Conservation (phyloP, 2,888 invertebrate genomes). For the Harmothoe impar region DNA sequence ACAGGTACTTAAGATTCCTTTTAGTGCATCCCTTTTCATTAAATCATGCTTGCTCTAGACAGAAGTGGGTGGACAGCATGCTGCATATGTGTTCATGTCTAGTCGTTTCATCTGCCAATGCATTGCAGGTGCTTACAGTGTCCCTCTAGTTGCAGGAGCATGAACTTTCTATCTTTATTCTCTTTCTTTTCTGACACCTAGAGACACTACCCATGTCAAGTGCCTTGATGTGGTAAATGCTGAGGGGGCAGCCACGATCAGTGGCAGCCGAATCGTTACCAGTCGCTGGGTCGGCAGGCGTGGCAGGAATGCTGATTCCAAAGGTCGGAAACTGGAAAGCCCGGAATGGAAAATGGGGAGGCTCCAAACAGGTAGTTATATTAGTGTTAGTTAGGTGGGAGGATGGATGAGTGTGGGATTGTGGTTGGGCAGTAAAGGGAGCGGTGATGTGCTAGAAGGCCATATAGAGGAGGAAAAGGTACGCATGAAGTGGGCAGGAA, state of each 20-base stretch:
- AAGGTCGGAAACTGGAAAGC: not conserved
- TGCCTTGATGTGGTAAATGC: constrained; percentile 23
- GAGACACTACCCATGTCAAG: not conserved
- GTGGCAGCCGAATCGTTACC: not conserved
- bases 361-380: not conserved
- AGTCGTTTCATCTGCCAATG: not conserved
- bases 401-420: not conserved
- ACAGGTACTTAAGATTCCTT: constrained; percentile 44
- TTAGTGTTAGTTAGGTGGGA: not conserved
- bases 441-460: not conserved
- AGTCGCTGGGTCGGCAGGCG: not conserved
- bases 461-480: not conserved
- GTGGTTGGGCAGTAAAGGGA: not conserved
- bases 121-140: not conserved
- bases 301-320: constrained; percentile 34
- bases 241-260: not conserved
- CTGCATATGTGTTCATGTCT: not conserved
- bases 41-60: not conserved
- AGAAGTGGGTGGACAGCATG: not conserved
- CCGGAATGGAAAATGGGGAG: not conserved
- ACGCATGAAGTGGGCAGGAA: not conserved
- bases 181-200: not conserved
- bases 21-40: constrained; percentile 41
- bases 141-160: constrained; percentile 5
- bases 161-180: not conserved